A percentile compares a stretch with the other conserved stretches of the same genome.
These are phyloP conservation scores for Drosophila setosimentum DNA, from an alignment of 2,888 invertebrate species.

Conservation along the genomic window DNA sequence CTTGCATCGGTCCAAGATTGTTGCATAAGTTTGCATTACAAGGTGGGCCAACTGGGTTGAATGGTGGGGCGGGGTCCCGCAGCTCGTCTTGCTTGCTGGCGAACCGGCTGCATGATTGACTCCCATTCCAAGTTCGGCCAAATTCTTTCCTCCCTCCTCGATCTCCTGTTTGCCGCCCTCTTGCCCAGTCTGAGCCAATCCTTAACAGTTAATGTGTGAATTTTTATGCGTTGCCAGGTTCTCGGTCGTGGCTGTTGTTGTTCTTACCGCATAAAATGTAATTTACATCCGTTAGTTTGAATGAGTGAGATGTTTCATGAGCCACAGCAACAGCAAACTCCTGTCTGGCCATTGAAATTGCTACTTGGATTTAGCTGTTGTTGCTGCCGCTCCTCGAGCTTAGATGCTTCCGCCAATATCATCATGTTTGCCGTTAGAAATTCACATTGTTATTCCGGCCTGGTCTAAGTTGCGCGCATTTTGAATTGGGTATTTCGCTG, in stretches of 20 bases:
- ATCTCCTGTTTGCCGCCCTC: conserved; percentile 8
- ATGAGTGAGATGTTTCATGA: conserved; percentile 51
- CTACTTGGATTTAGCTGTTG: conserved; percentile 60
- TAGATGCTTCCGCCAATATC: conserved; percentile 43
- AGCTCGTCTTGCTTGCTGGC: conserved; percentile 18
- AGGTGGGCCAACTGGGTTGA: conserved; percentile 38
- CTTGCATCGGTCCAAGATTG: conserved; percentile 73
- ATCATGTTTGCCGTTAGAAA: conserved; percentile 66
- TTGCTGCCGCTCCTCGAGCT: conserved; percentile 15
- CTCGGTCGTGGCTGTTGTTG: conserved; percentile 63
- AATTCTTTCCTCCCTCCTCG: conserved; percentile 35
- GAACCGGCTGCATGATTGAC: conserved; percentile 73
- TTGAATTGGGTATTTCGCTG: conserved; percentile 1
- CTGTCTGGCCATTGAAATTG: conserved; percentile 52
- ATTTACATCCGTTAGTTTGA: conserved; percentile 78
- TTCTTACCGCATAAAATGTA: conserved; percentile 77
- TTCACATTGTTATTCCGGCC: conserved; percentile 59
- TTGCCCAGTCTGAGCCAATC: conserved; percentile 44
- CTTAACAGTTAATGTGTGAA: conserved; percentile 81
- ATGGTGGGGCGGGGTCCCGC: conserved; percentile 7
- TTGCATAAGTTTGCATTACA: conserved; percentile 76
- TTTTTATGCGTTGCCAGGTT: conserved; percentile 81
- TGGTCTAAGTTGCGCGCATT: conserved; percentile 40
- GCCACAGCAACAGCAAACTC: conserved; percentile 12
- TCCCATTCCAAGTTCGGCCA: conserved; percentile 60